Evolutionary conservation across 2,888 invertebrate species (phyloP), one percentile per base, ranked within the genome.

Genomic region (Mythimna impura): DNA sequence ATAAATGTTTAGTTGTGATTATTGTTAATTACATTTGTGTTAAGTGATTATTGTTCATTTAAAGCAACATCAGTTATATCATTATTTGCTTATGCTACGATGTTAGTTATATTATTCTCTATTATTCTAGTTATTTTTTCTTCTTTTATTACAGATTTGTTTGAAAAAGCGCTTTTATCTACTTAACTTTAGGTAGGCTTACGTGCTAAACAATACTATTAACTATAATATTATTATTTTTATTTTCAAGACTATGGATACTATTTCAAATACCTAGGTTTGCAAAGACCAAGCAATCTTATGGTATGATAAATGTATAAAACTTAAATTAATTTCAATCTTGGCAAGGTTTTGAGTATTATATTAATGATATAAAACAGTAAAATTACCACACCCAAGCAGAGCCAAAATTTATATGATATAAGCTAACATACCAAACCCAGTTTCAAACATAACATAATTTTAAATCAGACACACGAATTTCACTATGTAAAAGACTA

Each of bases 281-380:
- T 47, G 57, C 20, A 55, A 22, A 43, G 20, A 20, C 20, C n/a
- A 66, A 17, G 14, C 20, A 67, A 20, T 55, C 8, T 22, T 61
- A 36, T 36, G 52, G n/a, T 25, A 25, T 34, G n/a, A 17, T 17
- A 30, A 25, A 36, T 60, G 30, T 55, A n/a, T 12, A 75, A 3
- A 30, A 63, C 63, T 70, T 34, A 61, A 36, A 7, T 22, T 52
- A 57, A 54, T 34, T 50, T 57, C 36, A 57, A 52, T 74, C 10
- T 54, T 74, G 30, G 57, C 57, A 62, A 69, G 52, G 40, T 40
- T 63, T 47, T 69, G 78, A 78, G 74, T 78, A 78, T 69, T 58
- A 34, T 25, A 22, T 25, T 66, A 20, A 43, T 20, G 54, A 62
- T 72, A 66, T 66, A 47, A 54, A 57, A 72, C 22, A 9, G 12